Evolutionary conservation across 2,797 vertebrate species (phyloP), one percentile per base, ranked within the genome.

Genomic region (Xiphorhynchus erythropygius): DNA sequence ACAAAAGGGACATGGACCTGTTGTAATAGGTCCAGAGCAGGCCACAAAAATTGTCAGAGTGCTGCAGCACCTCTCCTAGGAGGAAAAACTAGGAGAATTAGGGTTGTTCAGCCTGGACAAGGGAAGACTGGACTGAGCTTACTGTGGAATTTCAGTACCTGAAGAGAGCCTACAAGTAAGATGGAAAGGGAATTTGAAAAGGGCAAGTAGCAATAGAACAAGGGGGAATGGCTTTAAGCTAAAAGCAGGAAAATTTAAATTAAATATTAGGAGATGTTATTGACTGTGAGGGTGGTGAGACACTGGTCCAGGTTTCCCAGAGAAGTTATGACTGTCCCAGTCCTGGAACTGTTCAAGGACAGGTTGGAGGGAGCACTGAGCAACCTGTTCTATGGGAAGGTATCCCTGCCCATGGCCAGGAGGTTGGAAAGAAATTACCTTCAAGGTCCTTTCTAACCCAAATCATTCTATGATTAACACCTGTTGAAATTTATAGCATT

Each of bases 361-460:
- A 50, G 5, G 11, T 9, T 37, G 11, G 11, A 76, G 25, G 11
- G 50, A 39, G 3, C 50, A 15, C 15, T 25, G 47, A 49, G 24
- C 13, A 49, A 56, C 9, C 8, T 18, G 5, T 8, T 44, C 9
- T 18, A 22, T 28, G 28, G 49, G 24, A 63, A 57, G 8, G 47
- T 49, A 49, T 33, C 14, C 28, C 37, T 56, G n/a, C 8, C n/a
- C 7, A 22, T 9, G 28, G 9, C 13, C 42, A 0, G 0, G 4
- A 4, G 2, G 25, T 10, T 69, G 42, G 35, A 18, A 57, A 50
- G 57, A 52, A 30, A 32, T 25, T 14, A 30, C 10, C 8, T 30
- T 39, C 21, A 50, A 50, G 5, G 21, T 30, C 6, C 3, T 4
- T 89, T 64, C 50, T 24, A 70, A 18, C 3, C 14, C 21, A 70